These are phyloP conservation scores for Tetheella fluctuosa DNA, from an alignment of 2,888 invertebrate genomes.

Conservation along the genomic window DNA sequence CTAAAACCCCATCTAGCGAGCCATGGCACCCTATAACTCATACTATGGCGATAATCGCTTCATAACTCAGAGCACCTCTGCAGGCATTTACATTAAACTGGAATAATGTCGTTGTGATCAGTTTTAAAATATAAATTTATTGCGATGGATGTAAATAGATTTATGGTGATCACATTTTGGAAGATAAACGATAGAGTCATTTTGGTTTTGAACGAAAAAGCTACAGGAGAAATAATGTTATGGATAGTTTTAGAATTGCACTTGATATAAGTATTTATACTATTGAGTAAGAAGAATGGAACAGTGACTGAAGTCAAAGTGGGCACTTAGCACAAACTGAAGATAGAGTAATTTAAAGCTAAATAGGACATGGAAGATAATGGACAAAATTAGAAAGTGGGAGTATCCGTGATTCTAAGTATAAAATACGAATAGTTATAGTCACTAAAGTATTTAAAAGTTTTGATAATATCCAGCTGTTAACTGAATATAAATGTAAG, in stretches of 20 bases:
- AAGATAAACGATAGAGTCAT: conserved; percentile 5
- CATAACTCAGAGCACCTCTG: conserved; percentile 63
- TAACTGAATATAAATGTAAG: too few relatives aligned
- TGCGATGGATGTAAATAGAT: conserved; percentile 23
- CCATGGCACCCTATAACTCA: conserved; percentile 55
- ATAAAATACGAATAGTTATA: background rate
- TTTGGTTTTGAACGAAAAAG: background rate
- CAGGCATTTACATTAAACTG: conserved; percentile 56
- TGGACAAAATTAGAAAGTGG: background rate
- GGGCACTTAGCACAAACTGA: background rate
- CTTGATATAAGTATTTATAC: background rate
- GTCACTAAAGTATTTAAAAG: background rate
- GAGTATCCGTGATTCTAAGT: background rate
- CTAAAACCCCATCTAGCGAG: conserved; percentile 37
- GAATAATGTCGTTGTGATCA: conserved; percentile 62
- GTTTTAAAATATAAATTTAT: conserved; percentile 66
- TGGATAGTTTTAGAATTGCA: background rate
- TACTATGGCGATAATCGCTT: conserved; percentile 61
- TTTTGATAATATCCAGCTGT: too few relatives aligned
- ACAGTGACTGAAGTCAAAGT: background rate
- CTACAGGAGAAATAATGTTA: background rate
- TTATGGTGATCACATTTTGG: conserved; percentile 22
- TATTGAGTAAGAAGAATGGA: background rate
- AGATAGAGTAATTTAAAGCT: background rate
- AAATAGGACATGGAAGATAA: background rate